A percentile compares a stretch with the other conserved stretches of the same genome.
Evolutionary conservation across 2,797 vertebrate genomes (phyloP).

Genomic region (Rhynchotus rufescens): DNA sequence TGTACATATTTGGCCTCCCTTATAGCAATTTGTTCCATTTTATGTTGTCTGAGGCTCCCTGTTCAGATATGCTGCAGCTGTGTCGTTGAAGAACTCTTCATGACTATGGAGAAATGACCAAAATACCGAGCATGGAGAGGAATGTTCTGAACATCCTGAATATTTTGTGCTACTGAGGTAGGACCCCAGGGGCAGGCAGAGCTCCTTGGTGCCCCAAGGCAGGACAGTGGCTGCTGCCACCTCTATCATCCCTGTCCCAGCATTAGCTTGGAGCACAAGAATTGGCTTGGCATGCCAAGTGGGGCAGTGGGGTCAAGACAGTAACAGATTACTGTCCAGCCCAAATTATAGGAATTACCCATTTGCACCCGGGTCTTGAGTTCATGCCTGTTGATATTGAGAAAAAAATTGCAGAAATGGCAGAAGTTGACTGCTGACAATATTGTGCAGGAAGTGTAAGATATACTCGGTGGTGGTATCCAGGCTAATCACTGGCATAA

Average conservation of each 20-base stretch:
- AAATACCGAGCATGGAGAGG: not conserved
- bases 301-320: no score
- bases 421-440: not conserved
- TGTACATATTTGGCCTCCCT: not conserved
- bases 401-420: not conserved
- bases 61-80: not conserved
- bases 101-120: not conserved
- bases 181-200: accelerated
- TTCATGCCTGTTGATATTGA: not conserved
- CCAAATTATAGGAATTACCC: not conserved
- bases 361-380: not conserved
- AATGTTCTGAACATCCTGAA: not conserved
- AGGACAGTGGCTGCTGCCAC: accelerated
- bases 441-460: not conserved
- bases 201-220: not conserved
- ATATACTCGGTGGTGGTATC: not conserved
- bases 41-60: not conserved
- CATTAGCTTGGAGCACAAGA: not conserved
- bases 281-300: not conserved
- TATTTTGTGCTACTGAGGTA: no score
- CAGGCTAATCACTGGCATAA: not conserved
- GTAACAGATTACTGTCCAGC: not conserved
- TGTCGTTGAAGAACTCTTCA: not conserved
- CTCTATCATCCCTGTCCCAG: not conserved
- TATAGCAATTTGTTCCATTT: not conserved